Evolutionary conservation across 2,113 vertebrate species (phyloP).

Genomic region (Indicator maculatus): DNA sequence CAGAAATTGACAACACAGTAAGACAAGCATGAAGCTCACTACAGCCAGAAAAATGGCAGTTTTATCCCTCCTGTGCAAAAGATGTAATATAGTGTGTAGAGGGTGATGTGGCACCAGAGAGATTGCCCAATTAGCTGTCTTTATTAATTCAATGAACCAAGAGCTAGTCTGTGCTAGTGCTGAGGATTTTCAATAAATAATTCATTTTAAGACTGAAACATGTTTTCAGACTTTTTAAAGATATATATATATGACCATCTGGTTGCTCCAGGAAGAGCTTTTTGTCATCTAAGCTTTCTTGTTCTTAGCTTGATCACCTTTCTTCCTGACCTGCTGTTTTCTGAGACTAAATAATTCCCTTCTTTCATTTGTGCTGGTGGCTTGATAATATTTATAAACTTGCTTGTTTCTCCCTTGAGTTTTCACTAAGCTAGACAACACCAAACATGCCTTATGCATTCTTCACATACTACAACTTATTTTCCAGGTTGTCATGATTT

Average conservation of each 20-base stretch:
- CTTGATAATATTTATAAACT: not conserved
- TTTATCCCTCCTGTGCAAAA: conserved; percentile 26
- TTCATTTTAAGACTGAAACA: not conserved
- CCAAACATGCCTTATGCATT: not conserved
- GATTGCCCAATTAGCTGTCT: not conserved
- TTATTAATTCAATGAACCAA: not conserved
- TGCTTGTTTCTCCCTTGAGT: not conserved
- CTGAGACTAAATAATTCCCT: not conserved
- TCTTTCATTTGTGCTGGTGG: not conserved
- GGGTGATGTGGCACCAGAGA: not conserved
- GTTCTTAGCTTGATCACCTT: not conserved
- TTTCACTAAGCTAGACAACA: not conserved
- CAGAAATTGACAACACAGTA: not conserved
- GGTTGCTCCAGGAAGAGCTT: not conserved
- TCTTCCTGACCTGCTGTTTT: conserved; percentile 20
- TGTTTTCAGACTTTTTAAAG: not conserved
- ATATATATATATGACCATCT: not conserved
- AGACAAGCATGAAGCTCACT: not conserved
- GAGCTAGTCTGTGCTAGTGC: not conserved
- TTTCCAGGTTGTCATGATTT: not conserved
- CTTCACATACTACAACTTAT: not conserved
- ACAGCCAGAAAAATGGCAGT: not conserved
- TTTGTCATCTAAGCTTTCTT: not conserved
- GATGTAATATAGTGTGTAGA: not conserved
- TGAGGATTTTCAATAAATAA: not conserved